Evolutionary conservation across 2,888 invertebrate genomes (phyloP), one percentile per base, ranked within the genome.

Genomic region (Apamea crenata): DNA sequence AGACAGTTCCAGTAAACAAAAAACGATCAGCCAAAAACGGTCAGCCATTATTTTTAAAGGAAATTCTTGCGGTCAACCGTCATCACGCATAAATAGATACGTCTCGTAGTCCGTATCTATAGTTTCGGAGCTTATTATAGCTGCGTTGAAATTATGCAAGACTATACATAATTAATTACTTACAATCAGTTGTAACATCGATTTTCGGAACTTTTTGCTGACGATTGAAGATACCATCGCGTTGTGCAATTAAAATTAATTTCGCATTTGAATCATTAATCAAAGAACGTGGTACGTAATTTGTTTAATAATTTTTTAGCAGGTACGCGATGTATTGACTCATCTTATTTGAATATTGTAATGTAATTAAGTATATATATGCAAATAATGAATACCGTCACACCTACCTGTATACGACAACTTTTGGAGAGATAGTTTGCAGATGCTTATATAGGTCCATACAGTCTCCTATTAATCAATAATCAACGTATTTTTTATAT

Each of bases 41-140:
- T n/a, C 29, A 4, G 36, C 56, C 68, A 80, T 86, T 84, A 84
- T 70, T 82, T 83, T 84, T 83, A 79, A 82, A 85, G 80, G 61
- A 87, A 80, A 89, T 89, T 89, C 82, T 78, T 88, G 78, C 63
- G 72, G 79, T 80, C 29, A 68, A 71, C 36, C 74, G 85, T 89
- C 89, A 89, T 78, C 81, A 65, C 53, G 71, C 77, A 40, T 44
- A 84, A 83, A 83, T 82, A 82, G 72, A 85, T 78, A 74, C 29
- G 59, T 63, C 65, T 77, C 29, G 25, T 66, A 63, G n/a, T 65
- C 25, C 63, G 53, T 72, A 65, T 79, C 68, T 53, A 67, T 75
- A 75, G 36, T 53, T 53, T 77, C 12, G 29, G 18, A 61, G 18
- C 74, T 74, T n/a, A 77, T 80, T 44, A 76, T 53, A 40, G 21